Percentiles rank a stretch among this genome's conserved stretches.
Conservation (phyloP, 2,797 vertebrate genomes). For the Scyliorhinus canicula region DNA sequence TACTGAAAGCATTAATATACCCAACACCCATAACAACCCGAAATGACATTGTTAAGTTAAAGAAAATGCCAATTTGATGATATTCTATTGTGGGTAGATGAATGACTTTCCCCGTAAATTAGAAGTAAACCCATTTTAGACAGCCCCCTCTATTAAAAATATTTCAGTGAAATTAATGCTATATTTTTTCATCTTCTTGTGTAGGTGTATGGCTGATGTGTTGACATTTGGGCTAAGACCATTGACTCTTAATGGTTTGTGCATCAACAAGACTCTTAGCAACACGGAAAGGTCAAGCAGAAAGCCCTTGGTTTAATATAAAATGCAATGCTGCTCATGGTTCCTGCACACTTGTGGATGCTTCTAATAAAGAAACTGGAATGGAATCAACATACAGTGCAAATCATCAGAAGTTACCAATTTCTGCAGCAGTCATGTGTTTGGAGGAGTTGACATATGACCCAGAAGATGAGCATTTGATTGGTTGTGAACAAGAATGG, state of each 20-base stretch:
- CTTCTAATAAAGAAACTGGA: slow-evolving; percentile 47
- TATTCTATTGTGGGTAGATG: background rate
- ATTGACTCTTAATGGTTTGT: slow-evolving; percentile 10
- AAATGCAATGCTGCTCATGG: slow-evolving; percentile 56
- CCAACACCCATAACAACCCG: background rate
- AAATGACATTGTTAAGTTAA: background rate
- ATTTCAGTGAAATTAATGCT: slow-evolving; percentile 19
- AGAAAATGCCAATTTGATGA: background rate
- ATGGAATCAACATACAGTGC: slow-evolving; percentile 62
- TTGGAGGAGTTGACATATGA: slow-evolving; percentile 44
- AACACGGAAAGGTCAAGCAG: slow-evolving; percentile 51
- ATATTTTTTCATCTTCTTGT: slow-evolving; percentile 30
- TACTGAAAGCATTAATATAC: background rate
- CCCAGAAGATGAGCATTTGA: slow-evolving; percentile 40
- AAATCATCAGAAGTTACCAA: slow-evolving; percentile 48
- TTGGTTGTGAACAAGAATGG: slow-evolving; percentile 41
- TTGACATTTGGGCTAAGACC: background rate
- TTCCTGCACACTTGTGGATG: slow-evolving; percentile 54
- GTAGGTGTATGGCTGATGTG: slow-evolving; percentile 49
- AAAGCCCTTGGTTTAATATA: slow-evolving; percentile 44
- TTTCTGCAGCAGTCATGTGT: slow-evolving; percentile 46
- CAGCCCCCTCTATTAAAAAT: background rate
- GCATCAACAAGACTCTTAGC: slow-evolving; percentile 40
- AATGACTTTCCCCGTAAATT: background rate
- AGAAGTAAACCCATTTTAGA: background rate